These are phyloP conservation scores for Oreotrochilus melanogaster DNA, from an alignment of 2,113 vertebrate genomes.

Conservation along the genomic window DNA sequence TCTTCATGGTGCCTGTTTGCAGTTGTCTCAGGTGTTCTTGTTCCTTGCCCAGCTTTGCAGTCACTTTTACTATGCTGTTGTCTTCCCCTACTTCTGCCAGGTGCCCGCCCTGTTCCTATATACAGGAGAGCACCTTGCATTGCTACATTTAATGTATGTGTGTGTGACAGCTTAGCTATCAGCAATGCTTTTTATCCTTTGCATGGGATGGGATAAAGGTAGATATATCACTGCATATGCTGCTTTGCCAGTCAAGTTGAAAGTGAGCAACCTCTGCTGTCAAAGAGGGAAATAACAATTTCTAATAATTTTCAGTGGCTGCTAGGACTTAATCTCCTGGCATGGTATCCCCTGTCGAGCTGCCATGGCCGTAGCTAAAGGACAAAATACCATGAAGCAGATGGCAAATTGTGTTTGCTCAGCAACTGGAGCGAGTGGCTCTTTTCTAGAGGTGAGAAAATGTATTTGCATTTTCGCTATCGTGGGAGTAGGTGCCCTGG, in stretches of 20 bases:
- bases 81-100: background rate
- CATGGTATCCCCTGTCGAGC: rapidly evolving
- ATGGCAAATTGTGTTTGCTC: background rate
- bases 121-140: background rate
- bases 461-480: background rate
- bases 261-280: background rate
- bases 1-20: background rate
- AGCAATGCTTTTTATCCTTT: background rate
- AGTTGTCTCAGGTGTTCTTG: background rate
- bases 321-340: background rate
- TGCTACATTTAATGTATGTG: rapidly evolving
- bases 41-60: background rate
- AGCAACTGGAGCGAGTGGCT: background rate
- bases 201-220: background rate
- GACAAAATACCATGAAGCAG: background rate
- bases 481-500: background rate
- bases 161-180: background rate
- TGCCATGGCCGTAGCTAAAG: background rate
- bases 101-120: background rate
- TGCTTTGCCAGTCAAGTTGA: background rate
- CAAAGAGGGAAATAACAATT: background rate
- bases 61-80: background rate
- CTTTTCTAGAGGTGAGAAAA: background rate
- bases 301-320: background rate
- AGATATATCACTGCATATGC: background rate